A percentile compares a stretch with the other conserved stretches of the same genome.
These are phyloP conservation scores for Triops cancriformis DNA, from an alignment of 1,140 invertebrate species.

Conservation along the genomic window DNA sequence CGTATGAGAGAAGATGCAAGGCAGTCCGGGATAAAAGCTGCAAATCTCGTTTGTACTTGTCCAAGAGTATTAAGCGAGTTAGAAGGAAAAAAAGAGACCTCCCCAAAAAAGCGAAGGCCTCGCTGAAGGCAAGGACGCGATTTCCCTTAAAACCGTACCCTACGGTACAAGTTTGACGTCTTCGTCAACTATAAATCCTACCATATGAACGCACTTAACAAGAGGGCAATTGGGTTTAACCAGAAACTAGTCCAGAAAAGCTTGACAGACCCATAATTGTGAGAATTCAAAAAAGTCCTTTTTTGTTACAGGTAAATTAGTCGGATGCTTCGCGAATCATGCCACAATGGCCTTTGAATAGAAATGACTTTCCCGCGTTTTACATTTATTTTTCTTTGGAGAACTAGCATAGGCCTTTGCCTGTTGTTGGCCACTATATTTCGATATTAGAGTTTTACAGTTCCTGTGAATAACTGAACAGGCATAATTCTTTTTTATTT, in stretches of 20 bases:
- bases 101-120: not conserved
- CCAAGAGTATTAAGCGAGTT: not conserved
- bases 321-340: not conserved
- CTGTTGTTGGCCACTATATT: too few species aligned
- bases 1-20: not conserved
- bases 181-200: not conserved
- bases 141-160: slow-evolving; percentile 5
- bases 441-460: too few species aligned
- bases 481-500: too few species aligned
- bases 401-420: too few species aligned
- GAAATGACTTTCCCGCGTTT: not conserved
- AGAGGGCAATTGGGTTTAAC: not conserved
- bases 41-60: not conserved
- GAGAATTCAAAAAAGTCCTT: not conserved
- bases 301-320: not conserved
- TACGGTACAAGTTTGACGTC: slow-evolving; percentile 13
- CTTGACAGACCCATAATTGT: not conserved
- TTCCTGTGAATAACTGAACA: too few species aligned
- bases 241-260: not conserved
- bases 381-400: too few species aligned
- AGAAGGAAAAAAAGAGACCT: not conserved
- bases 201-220: not conserved
- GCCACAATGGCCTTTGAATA: not conserved
- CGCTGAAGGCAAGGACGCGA: slow-evolving; percentile 7
- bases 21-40: not conserved